These are phyloP conservation scores for Enteromius treurensis DNA, from an alignment of 2,797 vertebrate species.

Conservation along the genomic window DNA sequence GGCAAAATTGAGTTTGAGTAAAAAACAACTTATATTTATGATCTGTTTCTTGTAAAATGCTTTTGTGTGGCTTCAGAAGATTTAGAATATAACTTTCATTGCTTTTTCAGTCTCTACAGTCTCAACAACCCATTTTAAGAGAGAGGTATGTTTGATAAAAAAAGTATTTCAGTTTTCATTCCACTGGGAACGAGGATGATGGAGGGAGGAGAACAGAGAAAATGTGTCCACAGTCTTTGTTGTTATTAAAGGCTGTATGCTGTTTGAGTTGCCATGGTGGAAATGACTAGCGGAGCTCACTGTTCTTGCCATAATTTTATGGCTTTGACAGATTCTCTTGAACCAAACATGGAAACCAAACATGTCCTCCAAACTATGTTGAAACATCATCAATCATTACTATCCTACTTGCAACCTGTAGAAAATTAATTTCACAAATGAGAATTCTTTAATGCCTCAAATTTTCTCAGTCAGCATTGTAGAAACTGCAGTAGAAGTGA, in stretches of 20 bases:
- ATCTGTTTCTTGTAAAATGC: neutral
- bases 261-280: constrained; percentile 35
- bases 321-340: constrained; percentile 31
- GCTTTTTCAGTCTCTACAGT: neutral
- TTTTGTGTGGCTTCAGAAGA: neutral
- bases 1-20: neutral
- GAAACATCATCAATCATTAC: constrained; percentile 22
- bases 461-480: neutral
- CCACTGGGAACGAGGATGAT: constrained; percentile 24
- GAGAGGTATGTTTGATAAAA: neutral
- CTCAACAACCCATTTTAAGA: neutral
- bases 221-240: constrained; percentile 24
- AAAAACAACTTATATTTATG: neutral
- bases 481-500: neutral
- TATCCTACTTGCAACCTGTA: neutral
- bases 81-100: neutral
- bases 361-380: neutral
- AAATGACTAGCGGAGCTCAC: constrained; percentile 32
- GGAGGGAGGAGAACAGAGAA: constrained; percentile 3
- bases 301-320: constrained; percentile 43
- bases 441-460: neutral
- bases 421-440: neutral
- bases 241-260: constrained; percentile 34
- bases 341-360: constrained; percentile 32
- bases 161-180: neutral